Percentiles rank a stretch among this genome's conserved stretches.
These are phyloP conservation scores for Nothocercus julius DNA, from an alignment of 2,113 vertebrate species.

Conservation along the genomic window DNA sequence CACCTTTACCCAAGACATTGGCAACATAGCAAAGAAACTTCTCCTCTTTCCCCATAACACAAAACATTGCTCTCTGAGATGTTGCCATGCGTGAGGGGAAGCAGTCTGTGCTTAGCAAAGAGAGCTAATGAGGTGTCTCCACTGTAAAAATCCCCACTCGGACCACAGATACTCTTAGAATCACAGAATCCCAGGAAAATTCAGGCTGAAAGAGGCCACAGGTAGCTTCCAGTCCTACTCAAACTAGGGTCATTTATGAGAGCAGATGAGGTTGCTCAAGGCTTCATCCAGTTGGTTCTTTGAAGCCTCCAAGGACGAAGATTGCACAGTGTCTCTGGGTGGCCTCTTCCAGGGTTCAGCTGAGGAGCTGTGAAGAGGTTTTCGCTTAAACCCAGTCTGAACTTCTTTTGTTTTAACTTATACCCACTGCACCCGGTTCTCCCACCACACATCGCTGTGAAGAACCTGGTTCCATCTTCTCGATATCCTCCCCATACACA, in stretches of 20 bases:
- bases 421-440: accelerated
- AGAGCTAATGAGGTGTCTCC: background rate
- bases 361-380: background rate
- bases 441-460: background rate
- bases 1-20: background rate
- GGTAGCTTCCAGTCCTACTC: background rate
- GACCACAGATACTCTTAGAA: background rate
- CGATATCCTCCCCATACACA: background rate
- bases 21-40: background rate
- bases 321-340: background rate
- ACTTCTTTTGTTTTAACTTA: background rate
- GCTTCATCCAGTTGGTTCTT: background rate
- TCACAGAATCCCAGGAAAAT: background rate
- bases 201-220: background rate
- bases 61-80: background rate
- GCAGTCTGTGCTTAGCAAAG: background rate
- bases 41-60: background rate
- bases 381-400: background rate
- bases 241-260: background rate
- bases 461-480: background rate
- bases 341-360: background rate
- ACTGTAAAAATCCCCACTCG: background rate
- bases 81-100: background rate
- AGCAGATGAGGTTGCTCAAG: background rate
- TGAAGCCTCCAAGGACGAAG: background rate